Evolutionary conservation across 2,888 invertebrate genomes (phyloP).

Genomic region (Caenorhabditis parvicauda): DNA sequence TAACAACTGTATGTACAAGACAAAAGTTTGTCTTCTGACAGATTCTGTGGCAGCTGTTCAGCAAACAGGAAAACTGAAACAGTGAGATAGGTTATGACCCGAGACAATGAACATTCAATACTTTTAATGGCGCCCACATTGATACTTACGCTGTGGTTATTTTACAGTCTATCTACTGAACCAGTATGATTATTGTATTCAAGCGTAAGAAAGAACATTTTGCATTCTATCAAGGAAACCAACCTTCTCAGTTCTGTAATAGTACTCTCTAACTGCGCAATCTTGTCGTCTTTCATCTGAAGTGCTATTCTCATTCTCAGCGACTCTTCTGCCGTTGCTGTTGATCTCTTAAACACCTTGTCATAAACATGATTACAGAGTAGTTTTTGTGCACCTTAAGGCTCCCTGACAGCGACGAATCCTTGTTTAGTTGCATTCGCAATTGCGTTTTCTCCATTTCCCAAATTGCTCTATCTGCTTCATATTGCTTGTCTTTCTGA

Average conservation of each 20-base stretch:
- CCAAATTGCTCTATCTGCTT: conserved; percentile 74
- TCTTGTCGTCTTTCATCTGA: conserved; percentile 52
- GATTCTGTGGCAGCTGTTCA: too few species aligned
- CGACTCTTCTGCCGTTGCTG: conserved; percentile 33
- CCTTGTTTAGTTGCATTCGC: conserved; percentile 48
- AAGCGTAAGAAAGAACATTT: too few species aligned
- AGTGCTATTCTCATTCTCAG: conserved; percentile 44
- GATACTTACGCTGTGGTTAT: too few species aligned
- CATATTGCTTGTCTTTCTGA: conserved; percentile 72
- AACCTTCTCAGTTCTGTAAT: conserved; percentile 46
- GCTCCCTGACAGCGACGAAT: conserved; percentile 32
- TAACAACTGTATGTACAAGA: too few species aligned
- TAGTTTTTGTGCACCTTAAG: conserved; percentile 22
- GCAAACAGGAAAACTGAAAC: too few species aligned
- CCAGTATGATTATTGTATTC: too few species aligned
- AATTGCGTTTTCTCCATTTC: conserved; percentile 79
- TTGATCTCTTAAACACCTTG: background rate
- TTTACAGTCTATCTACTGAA: too few species aligned
- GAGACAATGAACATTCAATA: too few species aligned
- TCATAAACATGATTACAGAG: too few species aligned
- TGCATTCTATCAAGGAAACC: background rate
- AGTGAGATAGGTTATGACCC: too few species aligned
- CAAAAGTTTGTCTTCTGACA: too few species aligned
- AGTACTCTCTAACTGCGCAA: conserved; percentile 49
- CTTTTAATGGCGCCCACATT: too few species aligned